Evolutionary conservation across 2,797 vertebrate genomes (phyloP), one percentile per base, ranked within the genome.

Genomic region (Tarsius wallacei): DNA sequence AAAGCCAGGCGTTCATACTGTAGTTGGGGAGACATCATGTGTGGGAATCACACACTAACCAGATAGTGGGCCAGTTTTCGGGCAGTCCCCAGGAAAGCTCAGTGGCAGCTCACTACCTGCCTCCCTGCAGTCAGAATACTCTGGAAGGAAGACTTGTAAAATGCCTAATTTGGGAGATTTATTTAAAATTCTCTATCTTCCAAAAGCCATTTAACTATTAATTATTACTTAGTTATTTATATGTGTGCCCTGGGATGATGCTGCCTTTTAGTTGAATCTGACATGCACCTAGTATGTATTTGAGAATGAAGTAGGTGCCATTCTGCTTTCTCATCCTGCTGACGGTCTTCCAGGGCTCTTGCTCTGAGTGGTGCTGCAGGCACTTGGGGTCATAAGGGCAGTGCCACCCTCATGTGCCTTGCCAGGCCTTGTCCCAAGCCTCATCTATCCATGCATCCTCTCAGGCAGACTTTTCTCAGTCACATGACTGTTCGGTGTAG

Each of bases 341-440:
- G 21, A 21, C 0, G 0, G 17, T 47, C 21, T 55, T 64, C 21
- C 28, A 22, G 49, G 61, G 17, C 70, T 82, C 36, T 28, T 86
- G 47, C 42, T 47, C 22, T 4, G 28, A 28, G 12, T 12, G 1
- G 0, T 15, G 31, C 47, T 9, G 6, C 49, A 12, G 19, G 14
- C 0, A 0, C 33, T 15, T 84, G 24, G 51, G 42, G 31, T 55
- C 4, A 24, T 19, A 14, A 57, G 8, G 47, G 6, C 64, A 31
- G 57, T 42, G 16, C 42, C 51, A 1, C 33, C 64, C 33, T 14
- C 5, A 1, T 33, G 14, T 70, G 51, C 42, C 68, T 63, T 82
- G 36, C 16, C 9, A 33, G 26, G 26, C 47, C 36, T 68, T 16
- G 15, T 42, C 12, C 31, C 1, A 14, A 49, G 51, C 63, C 14